These are phyloP conservation scores for Tangara arthus DNA, from an alignment of 2,797 vertebrate genomes.

Conservation along the genomic window DNA sequence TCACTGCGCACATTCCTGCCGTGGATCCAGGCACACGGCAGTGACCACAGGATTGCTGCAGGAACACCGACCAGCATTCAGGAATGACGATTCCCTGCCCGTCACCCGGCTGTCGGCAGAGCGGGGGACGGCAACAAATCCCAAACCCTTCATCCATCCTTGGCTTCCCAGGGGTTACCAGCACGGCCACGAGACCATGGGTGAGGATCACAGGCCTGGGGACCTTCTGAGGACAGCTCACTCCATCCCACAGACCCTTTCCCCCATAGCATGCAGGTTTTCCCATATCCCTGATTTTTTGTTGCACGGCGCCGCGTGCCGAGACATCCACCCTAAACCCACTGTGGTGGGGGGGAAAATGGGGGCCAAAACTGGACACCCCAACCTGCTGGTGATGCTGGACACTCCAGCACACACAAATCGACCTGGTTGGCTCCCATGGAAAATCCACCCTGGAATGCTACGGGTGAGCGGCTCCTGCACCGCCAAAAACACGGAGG, in stretches of 20 bases:
- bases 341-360: fast-evolving
- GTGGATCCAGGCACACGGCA: not conserved
- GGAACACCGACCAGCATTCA: not conserved
- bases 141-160: not conserved
- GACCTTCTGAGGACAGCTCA: not conserved
- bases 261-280: fast-evolving
- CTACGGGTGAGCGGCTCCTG: fast-evolving
- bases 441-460: not conserved
- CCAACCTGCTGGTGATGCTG: fast-evolving
- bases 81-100: not conserved
- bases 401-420: fast-evolving
- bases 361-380: not conserved
- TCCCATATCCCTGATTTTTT: fast-evolving
- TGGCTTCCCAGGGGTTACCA: not conserved
- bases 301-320: fast-evolving
- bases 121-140: not conserved
- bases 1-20: not conserved
- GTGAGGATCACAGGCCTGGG: not conserved
- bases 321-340: fast-evolving
- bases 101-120: not conserved
- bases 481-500: fast-evolving
- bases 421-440: fast-evolving
- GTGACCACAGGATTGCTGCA: not conserved
- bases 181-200: fast-evolving
- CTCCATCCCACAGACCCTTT: not conserved